These are phyloP conservation scores for Pomatostomus ruficeps DNA, from an alignment of 2,113 vertebrate species.

Conservation along the genomic window DNA sequence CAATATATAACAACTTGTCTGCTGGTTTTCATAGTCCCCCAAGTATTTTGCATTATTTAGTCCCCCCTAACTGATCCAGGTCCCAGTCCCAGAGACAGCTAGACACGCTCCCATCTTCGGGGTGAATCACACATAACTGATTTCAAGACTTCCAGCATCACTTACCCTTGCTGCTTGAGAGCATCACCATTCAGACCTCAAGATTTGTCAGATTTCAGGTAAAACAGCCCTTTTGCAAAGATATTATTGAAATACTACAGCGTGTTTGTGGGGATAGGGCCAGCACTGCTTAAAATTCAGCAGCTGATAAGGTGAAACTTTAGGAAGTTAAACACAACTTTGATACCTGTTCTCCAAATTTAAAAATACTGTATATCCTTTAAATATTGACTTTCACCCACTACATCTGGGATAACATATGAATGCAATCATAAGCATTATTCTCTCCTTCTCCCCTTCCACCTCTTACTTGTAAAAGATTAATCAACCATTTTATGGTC, in stretches of 20 bases:
- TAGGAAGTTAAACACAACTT: neutral
- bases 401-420: constrained; percentile 60
- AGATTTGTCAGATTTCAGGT: neutral
- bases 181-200: neutral
- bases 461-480: constrained; percentile 73
- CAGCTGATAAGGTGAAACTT: neutral
- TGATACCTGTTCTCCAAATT: neutral
- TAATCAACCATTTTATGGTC: constrained; percentile 81
- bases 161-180: neutral
- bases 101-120: neutral
- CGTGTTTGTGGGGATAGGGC: neutral
- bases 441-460: constrained; percentile 33
- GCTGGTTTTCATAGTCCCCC: neutral
- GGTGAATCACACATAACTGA: neutral
- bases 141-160: neutral
- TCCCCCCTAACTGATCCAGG: rapidly evolving
- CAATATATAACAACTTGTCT: neutral
- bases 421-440: constrained; percentile 62
- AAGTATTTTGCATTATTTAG: neutral
- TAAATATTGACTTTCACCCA: constrained; percentile 48
- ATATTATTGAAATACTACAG: rapidly evolving
- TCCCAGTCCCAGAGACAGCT: neutral
- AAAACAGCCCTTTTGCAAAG: neutral
- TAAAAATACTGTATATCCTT: constrained; percentile 17
- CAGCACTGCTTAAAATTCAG: neutral